These are phyloP conservation scores for Anthonomus grandis DNA, from an alignment of 1,140 invertebrate genomes.

Conservation along the genomic window DNA sequence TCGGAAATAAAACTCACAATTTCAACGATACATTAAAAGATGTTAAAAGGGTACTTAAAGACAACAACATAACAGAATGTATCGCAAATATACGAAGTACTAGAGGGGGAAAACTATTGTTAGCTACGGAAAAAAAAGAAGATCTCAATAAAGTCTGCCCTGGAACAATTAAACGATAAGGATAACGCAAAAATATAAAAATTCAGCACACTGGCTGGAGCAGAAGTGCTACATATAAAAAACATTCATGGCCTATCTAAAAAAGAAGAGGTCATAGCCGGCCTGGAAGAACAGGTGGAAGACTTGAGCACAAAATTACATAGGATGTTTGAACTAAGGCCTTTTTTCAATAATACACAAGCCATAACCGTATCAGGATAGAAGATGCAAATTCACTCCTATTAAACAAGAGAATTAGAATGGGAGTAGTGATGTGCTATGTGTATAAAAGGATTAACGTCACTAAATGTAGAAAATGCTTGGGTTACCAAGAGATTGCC, in stretches of 20 bases:
- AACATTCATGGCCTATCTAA: neutral
- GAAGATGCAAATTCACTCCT: neutral
- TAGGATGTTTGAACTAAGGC: neutral
- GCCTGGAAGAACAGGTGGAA: neutral
- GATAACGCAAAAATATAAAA: neutral
- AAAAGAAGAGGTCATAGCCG: neutral
- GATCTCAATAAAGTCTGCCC: neutral
- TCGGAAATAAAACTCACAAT: neutral
- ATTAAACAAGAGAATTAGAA: neutral
- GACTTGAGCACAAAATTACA: neutral
- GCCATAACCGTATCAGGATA: neutral
- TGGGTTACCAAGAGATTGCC: too few species aligned
- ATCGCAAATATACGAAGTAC: constrained; percentile 1
- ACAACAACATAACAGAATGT: neutral
- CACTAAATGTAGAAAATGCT: neutral
- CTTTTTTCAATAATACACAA: neutral
- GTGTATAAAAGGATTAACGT: neutral
- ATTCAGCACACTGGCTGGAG: neutral
- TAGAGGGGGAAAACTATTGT: neutral
- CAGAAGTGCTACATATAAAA: constrained; percentile 1
- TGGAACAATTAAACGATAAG: neutral
- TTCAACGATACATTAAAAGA: neutral
- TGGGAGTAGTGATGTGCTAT: neutral
- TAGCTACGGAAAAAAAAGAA: neutral
- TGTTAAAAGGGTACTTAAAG: neutral